Conservation (phyloP, 2,113 vertebrate species). For the Pungitius pungitius region DNA sequence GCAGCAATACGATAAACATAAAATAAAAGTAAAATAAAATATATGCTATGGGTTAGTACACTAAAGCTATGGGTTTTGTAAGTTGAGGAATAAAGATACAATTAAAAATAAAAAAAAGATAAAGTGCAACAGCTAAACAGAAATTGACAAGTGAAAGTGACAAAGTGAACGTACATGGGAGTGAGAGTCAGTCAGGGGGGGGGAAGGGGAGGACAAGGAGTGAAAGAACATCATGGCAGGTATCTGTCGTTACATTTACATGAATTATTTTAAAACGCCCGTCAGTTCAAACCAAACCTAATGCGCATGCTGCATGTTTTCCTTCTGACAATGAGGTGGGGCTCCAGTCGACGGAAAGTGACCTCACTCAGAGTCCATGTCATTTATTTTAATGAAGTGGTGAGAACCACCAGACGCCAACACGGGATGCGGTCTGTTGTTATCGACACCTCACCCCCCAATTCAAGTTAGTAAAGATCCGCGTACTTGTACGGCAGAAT, state of each 20-base stretch:
- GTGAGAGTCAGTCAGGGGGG: too few relatives aligned
- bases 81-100: too few relatives aligned
- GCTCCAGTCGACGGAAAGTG: slow-evolving; percentile 13
- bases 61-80: too few relatives aligned
- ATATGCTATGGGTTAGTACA: too few relatives aligned
- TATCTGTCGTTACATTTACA: background rate
- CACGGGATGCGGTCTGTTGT: background rate
- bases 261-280: background rate
- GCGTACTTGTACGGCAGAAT: background rate
- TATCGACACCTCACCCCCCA: background rate
- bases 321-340: slow-evolving; percentile 45
- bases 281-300: background rate
- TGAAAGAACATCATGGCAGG: too few relatives aligned
- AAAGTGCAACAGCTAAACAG: too few relatives aligned
- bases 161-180: too few relatives aligned
- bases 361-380: background rate
- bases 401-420: background rate
- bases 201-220: too few relatives aligned
- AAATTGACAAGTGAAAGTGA: too few relatives aligned
- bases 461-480: slow-evolving; percentile 20
- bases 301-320: background rate
- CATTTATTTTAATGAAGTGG: background rate
- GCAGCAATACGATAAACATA: too few relatives aligned
- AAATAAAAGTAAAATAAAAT: too few relatives aligned
- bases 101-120: too few relatives aligned